phyloP scores from a whole-genome alignment of 2,888 invertebrate genomes.

The Tinea trinotella region DNA sequence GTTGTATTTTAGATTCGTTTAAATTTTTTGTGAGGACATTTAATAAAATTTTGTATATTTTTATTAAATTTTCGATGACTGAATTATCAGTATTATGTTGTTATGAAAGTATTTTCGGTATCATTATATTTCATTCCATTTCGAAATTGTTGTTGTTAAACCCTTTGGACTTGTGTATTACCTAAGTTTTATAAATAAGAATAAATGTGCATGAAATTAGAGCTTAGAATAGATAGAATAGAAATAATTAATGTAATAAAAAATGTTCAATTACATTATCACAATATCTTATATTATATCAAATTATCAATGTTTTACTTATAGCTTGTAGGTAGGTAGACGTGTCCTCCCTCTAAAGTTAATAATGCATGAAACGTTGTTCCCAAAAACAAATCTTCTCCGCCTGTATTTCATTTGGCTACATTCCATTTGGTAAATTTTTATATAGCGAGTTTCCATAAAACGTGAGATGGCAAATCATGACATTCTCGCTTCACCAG shows the following conservation, averaged over 20 bases:
- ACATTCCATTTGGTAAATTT: no score
- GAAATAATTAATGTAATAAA: neutral
- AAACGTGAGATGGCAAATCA: no score
- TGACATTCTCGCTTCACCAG: no score
- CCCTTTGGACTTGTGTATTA: conserved; percentile 6
- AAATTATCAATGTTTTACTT: neutral
- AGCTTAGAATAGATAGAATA: neutral
- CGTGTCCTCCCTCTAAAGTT: neutral
- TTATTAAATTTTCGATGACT: neutral
- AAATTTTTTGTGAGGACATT: neutral
- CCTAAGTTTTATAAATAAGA: neutral
- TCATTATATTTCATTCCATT: neutral
- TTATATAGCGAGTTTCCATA: no score
- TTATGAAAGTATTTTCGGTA: neutral
- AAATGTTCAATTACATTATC: neutral
- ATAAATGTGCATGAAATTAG: neutral
- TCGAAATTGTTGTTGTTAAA: conserved; percentile 1
- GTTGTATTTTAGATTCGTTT: neutral
- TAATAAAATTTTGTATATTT: conserved; percentile 2
- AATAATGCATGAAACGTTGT: no score
- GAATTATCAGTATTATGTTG: conserved; percentile 10
- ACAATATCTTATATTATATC: no score
- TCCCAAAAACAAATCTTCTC: neutral
- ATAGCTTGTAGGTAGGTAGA: no score
- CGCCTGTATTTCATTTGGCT: no score